A percentile compares a stretch with the other conserved stretches of the same genome.
Conservation (phyloP, 2,113 vertebrate species). For the Centropristis striata region DNA sequence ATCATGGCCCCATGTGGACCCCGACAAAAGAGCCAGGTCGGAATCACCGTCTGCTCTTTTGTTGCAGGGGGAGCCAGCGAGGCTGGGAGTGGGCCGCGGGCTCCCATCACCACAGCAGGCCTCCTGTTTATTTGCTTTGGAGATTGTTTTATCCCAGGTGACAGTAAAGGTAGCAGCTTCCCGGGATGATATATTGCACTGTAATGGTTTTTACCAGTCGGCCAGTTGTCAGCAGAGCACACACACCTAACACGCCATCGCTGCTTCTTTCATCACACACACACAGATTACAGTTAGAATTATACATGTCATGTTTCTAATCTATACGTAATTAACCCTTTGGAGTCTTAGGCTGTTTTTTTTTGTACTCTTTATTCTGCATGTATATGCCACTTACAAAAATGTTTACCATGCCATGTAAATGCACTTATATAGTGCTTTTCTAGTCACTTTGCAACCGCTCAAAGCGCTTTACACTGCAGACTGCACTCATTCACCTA, state of each 20-base stretch:
- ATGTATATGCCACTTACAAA: too few species aligned
- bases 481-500: too few species aligned
- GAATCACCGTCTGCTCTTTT: slow-evolving; percentile 84
- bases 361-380: too few species aligned
- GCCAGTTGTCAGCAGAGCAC: background rate
- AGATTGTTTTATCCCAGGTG: slow-evolving; percentile 72
- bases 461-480: too few species aligned
- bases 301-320: background rate
- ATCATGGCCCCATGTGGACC: slow-evolving; percentile 81
- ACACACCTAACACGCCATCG: background rate
- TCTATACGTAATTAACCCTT: background rate
- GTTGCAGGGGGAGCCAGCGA: slow-evolving; percentile 79
- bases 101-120: slow-evolving; percentile 63
- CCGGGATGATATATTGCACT: slow-evolving; percentile 41
- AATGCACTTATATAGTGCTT: too few species aligned
- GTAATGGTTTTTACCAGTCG: slow-evolving; percentile 13
- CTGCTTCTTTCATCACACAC: background rate
- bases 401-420: too few species aligned
- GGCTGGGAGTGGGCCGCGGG: slow-evolving; percentile 61
- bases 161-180: slow-evolving; percentile 67
- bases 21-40: slow-evolving; percentile 78
- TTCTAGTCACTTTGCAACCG: too few species aligned
- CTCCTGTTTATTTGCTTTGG: slow-evolving; percentile 73
- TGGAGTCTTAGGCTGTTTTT: too few species aligned
- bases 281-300: background rate